Base-by-base conservation (phyloP, 2,888 invertebrate genomes). In the Mycogona germanica region DNA sequence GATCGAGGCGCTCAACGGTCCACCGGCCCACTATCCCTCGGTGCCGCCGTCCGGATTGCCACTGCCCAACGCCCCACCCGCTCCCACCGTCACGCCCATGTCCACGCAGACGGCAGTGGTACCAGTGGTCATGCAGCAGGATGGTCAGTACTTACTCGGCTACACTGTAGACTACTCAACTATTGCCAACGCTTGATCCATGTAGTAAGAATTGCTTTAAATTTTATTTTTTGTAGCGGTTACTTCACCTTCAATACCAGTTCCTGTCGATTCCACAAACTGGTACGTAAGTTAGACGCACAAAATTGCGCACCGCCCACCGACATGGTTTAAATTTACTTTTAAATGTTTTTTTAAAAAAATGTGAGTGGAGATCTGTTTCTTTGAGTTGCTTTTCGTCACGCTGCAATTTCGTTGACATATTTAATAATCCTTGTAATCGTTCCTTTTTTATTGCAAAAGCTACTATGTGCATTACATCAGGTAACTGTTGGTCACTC, bases 1-100 rank as follows among this genome's bases (percentile, higher is more conserved):
- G 51, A 86, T 96, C 61, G 96, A 96, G 73, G 96, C 96, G 3
- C 75, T 96, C 51, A 96, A 96, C 73, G 96, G 96, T 0, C 93
- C 92, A 6, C 83, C 64, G 32, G 55, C 55, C 7, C 44, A 50
- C 29, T 44, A 54, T 25, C 40, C 55, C 7, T 12, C 48, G 2
- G 41, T 26, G 1, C 47, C 52, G 1, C 25, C 55, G 6, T 19
- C 37, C 28, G 42, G 17, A 7, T 26, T 32, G 17, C 46, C 44
- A 21, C 25, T 38, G n/a, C 14, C 52, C 9, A 47, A 35, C 17
- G 28, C 28, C 12, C 19, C 25, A 2, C 25, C 42, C 19, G 14
- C 38, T 3, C 9, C 29, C 7, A 29, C 55, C 6, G 14, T 30
- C 7, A 19, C 51, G 14, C 55, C 38, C 12, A 14, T 35, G 9